Evolutionary conservation across 1,140 invertebrate species (phyloP).

Genomic region (Saccostrea glomerata): DNA sequence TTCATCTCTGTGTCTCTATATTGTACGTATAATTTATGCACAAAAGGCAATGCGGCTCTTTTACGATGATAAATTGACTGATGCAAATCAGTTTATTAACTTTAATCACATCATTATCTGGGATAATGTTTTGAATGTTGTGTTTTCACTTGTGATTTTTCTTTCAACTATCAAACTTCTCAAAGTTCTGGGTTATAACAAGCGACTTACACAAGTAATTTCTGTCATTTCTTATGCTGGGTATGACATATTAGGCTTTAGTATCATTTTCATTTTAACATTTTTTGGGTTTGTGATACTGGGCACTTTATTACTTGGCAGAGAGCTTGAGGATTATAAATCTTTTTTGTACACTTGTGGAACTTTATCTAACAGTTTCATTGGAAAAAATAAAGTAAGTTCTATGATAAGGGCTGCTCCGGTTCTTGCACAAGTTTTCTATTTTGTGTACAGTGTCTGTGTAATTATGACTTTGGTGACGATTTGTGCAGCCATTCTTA

Average conservation of each 20-base stretch:
- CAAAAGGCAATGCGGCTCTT: constrained; percentile 39
- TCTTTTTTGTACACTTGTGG: constrained; percentile 61
- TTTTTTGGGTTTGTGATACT: constrained; percentile 68
- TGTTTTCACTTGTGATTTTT: constrained; percentile 58
- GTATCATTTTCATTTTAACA: constrained; percentile 68
- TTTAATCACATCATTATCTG: constrained; percentile 65
- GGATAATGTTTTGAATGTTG: constrained; percentile 56
- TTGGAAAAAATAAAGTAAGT: constrained; percentile 89
- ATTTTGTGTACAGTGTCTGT: constrained; percentile 86
- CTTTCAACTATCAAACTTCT: constrained; percentile 57
- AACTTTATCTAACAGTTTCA: constrained; percentile 78
- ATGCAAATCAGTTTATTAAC: constrained; percentile 59
- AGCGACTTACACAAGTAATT: constrained; percentile 59
- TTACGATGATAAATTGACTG: constrained; percentile 47
- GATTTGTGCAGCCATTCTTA: constrained; percentile 90
- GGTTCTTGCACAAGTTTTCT: constrained; percentile 87
- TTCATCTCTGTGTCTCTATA: constrained; percentile 69
- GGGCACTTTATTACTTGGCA: constrained; percentile 67
- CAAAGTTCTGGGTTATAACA: constrained; percentile 61
- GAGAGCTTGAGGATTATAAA: constrained; percentile 62
- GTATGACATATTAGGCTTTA: constrained; percentile 66
- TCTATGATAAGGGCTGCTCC: constrained; percentile 84
- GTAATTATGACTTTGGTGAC: constrained; percentile 89
- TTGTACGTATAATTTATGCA: constrained; percentile 59
- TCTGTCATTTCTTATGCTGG: constrained; percentile 56